Conservation (phyloP, 2,113 vertebrate genomes). For the Pao palembangensis region DNA sequence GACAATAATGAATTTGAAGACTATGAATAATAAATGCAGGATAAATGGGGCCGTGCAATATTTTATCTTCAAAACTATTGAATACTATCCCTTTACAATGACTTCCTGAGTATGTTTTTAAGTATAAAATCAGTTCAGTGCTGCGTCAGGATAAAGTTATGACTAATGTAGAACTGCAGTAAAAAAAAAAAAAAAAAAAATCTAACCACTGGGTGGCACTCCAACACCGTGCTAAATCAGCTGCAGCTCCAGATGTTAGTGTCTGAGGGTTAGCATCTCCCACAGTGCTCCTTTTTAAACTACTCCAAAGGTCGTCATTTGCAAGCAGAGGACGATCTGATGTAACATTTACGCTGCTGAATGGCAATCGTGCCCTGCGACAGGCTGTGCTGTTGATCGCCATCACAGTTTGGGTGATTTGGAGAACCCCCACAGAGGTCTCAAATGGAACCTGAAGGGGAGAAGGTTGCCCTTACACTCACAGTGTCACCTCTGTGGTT, state of each 20-base stretch:
- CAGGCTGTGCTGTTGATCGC: slow-evolving; percentile 19
- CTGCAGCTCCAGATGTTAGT: slow-evolving; percentile 32
- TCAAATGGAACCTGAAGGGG: slow-evolving; percentile 15
- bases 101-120: not conserved
- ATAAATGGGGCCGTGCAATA: slow-evolving; percentile 19
- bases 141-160: not conserved
- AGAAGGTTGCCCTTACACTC: not conserved
- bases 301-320: slow-evolving; percentile 57
- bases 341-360: slow-evolving; percentile 50
- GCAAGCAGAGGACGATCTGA: slow-evolving; percentile 47
- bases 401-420: slow-evolving; percentile 33
- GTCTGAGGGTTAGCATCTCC: slow-evolving; percentile 51
- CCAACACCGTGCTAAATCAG: slow-evolving; percentile 33
- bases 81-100: not conserved
- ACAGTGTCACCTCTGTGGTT: not conserved
- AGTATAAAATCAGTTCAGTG: too few species aligned
- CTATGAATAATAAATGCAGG: slow-evolving; percentile 24
- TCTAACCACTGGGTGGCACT: slow-evolving; percentile 63
- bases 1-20: slow-evolving; percentile 41
- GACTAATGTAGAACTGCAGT: not conserved
- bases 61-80: not conserved
- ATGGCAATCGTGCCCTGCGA: slow-evolving; percentile 31
- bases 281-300: slow-evolving; percentile 38
- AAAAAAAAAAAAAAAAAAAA: too few species aligned
- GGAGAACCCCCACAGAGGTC: slow-evolving; percentile 3